Base-by-base conservation (phyloP, 1,140 invertebrate genomes). In the Eumeta japonica region DNA sequence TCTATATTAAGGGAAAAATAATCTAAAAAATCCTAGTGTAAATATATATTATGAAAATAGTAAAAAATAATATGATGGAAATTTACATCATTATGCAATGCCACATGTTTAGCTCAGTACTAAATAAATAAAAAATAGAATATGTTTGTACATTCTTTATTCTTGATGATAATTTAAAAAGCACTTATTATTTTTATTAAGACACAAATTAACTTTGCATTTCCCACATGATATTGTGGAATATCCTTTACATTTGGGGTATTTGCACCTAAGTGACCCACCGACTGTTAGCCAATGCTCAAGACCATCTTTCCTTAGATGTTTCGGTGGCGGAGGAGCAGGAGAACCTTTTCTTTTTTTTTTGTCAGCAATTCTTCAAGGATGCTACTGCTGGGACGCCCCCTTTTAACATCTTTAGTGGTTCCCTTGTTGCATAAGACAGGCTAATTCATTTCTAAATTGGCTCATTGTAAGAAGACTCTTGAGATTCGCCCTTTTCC, bases 101-200 rank as follows among this genome's bases (percentile, higher is more conserved):
- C 12, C 29, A 31, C 29, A 31, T 31, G 12, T 31, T 31, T 31
- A 31, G 29, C 29, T 31, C 29, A 31, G 29, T 31, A 31, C 29
- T 31, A 31, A 31, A 31, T 31, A 31, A 31, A 31, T 11, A 31
- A 31, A 15, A 31, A 31, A 31, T 31, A 31, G 5, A 7, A 5
- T 31, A 7, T 31, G 7, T 15, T 31, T 15, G 12, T 11, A 7
- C n/a, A 9, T 27, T 27, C 24, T 27, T 27, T 27, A 27, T 27
- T 27, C 29, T 31, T 31, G 20, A 45, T 44, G 42, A 28, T 39
- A 44, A 28, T 44, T 47, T 29, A 39, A 39, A 50, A 57, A 64
- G 52, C 40, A 58, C 38, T 59, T 57, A 43, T 57, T 55, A 41
- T 50, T 52, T 37, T 50, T 55, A 47, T 55, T 59, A 29, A 52